Evolutionary conservation across 2,797 vertebrate species (phyloP), one percentile per base, ranked within the genome.

Genomic region (Malurus splendens): DNA sequence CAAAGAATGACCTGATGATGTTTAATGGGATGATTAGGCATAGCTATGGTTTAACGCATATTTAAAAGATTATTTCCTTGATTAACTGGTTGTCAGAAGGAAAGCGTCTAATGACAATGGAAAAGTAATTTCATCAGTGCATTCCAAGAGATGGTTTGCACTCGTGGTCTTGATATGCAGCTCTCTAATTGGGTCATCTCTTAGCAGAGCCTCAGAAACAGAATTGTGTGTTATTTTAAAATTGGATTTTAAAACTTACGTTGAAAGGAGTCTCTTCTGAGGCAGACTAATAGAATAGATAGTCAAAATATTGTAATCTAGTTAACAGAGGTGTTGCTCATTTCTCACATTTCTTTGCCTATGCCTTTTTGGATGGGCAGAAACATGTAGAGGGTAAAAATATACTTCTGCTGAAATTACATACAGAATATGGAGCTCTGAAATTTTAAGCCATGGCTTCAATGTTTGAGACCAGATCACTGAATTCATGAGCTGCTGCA

Each of bases 1-100:
- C 11, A 4, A 95, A 89, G 94, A 94, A 87, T 82, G 90, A 82
- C 82, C 87, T 83, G 89, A 56, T 94, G 86, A 85, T 3, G 23
- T 89, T 90, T 92, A 93, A 87, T 87, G 73, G 62, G 36, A 83
- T 76, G 82, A 90, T 93, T 77, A 92, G 70, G 73, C 79, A 83
- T 81, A 87, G 89, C 77, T 92, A 78, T 78, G 73, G 66, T 89
- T 94, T 94, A 89, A 76, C 12, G 1, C 70, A 78, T 81, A 91
- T 90, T 91, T 80, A 91, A 87, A 89, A 94, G 87, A 90, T 94
- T 93, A 76, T 83, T 92, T 87, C 66, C 3, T 1, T 90, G 76
- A 92, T 90, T 89, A 92, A 89, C 51, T 82, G 42, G 28, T 90
- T 92, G 70, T 86, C 82, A 89, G 80, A 90, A 83, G 61, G 59